Evolutionary conservation across 2,888 invertebrate genomes (phyloP).

Genomic region (Coelinius sp.): DNA sequence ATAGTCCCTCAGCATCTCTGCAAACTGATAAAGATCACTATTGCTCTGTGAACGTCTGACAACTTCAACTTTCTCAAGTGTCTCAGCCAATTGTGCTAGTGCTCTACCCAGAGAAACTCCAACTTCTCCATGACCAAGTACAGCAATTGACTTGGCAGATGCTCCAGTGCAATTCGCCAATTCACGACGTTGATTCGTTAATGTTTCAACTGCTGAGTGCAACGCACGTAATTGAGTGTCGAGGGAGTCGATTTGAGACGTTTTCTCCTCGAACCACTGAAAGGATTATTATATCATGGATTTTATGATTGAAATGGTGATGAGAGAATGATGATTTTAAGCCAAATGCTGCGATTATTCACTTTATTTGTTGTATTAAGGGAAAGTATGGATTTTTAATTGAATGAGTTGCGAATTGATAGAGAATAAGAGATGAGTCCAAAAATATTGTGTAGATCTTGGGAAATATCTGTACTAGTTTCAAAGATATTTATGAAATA

Average conservation of each 20-base stretch:
- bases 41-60: constrained; percentile 93
- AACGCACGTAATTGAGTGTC: constrained; percentile 91
- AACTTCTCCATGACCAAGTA: constrained; percentile 94
- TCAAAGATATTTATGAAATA: not conserved
- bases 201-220: constrained; percentile 87
- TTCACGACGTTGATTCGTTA: constrained; percentile 90
- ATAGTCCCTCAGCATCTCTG: constrained; percentile 97
- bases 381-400: not conserved
- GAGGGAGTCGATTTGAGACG: constrained; percentile 89
- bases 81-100: constrained; percentile 89
- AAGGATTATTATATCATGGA: constrained; percentile 50
- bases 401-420: not conserved
- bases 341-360: not conserved
- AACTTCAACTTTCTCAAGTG: constrained; percentile 81
- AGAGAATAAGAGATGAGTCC: not conserved
- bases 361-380: not conserved
- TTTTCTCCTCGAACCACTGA: constrained; percentile 99
- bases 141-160: constrained; percentile 89
- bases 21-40: constrained; percentile 92
- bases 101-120: constrained; percentile 92
- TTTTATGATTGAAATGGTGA: not conserved
- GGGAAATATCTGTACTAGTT: not conserved
- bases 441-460: not conserved
- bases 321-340: not conserved
- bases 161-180: constrained; percentile 83